These are phyloP conservation scores for Trichechus manatus DNA, from an alignment of 2,113 vertebrate genomes.

Conservation along the genomic window DNA sequence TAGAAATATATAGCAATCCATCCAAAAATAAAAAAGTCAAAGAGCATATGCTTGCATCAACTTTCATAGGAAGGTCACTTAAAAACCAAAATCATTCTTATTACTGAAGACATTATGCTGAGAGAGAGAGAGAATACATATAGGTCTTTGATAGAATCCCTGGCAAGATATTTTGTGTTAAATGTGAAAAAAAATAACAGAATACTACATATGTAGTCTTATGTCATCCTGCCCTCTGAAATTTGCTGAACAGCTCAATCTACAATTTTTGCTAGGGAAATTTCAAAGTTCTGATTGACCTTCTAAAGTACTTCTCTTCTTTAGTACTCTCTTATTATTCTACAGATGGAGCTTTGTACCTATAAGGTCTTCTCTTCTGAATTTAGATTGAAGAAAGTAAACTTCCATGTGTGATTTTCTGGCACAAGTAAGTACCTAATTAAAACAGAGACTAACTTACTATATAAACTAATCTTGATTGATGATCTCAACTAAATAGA, in stretches of 20 bases:
- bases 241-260: constrained; percentile 27
- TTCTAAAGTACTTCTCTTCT: constrained; percentile 12
- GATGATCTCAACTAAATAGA: neutral
- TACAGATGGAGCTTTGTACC: neutral
- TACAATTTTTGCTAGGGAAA: constrained; percentile 31
- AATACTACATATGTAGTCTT: neutral
- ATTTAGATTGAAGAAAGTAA: constrained; percentile 32
- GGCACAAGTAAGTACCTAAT: neutral
- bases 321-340: constrained; percentile 21
- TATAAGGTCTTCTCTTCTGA: neutral
- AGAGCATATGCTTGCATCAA: neutral
- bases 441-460: neutral
- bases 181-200: constrained; percentile 58
- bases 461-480: neutral
- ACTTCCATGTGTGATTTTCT: constrained; percentile 26
- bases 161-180: neutral
- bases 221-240: constrained; percentile 10
- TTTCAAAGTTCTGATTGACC: constrained; percentile 53
- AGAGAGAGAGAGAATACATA: constrained; percentile 29
- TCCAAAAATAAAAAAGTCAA: constrained; percentile 16
- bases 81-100: constrained; percentile 68
- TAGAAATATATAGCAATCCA: constrained; percentile 46
- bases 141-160: neutral
- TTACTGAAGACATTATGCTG: constrained; percentile 22
- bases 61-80: constrained; percentile 60